Base-by-base conservation (phyloP, 2,113 vertebrate genomes). In the Campylorhamphus procurvoides region DNA sequence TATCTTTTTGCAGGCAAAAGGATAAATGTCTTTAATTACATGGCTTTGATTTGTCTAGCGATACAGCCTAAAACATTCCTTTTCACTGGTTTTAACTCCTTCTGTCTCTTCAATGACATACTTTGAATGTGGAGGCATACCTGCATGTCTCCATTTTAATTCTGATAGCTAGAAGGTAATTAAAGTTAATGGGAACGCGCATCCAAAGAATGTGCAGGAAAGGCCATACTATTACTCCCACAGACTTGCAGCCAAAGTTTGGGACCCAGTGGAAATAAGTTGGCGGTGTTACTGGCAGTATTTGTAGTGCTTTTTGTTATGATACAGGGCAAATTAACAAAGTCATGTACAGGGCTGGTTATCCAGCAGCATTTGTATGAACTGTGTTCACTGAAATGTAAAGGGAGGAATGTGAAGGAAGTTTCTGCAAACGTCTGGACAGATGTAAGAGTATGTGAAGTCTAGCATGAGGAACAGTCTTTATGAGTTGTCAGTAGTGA, bases 311-410 rank as follows among this genome's bases (percentile, higher is more conserved):
- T 69, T 23, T 80, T 68, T 56, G 14, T 67, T 23, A 15, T 25
- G 7, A 8, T 12, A 33, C 3, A 8, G 17, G 12, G 31, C 9
- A 29, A 47, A 59, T 12, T 67, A 75, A 42, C 7, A 7, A 44
- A 72, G 8, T 24, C 1, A 0, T 39, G 16, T 9, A 5, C n/a
- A 55, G 29, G 13, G 25, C 35, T 71, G 37, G 24, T 7, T 33
- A 18, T 82, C 42, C 25, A 75, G 9, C 25, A 75, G 47, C 27
- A 4, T 55, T 55, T 79, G 25, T 67, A 47, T 12, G 28, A 87
- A 3, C 12, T 58, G 3, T 0, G 0, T 33, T 85, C 20, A 35
- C 39, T n/a, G 9, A 75, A 83, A 35, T 1, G 1, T 40, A 27
- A 42, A 27, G 8, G 4, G 6, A 42, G 15, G 6, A 58, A 62